These are phyloP conservation scores for Grallaria varia DNA, from an alignment of 2,113 vertebrate species.

Conservation along the genomic window DNA sequence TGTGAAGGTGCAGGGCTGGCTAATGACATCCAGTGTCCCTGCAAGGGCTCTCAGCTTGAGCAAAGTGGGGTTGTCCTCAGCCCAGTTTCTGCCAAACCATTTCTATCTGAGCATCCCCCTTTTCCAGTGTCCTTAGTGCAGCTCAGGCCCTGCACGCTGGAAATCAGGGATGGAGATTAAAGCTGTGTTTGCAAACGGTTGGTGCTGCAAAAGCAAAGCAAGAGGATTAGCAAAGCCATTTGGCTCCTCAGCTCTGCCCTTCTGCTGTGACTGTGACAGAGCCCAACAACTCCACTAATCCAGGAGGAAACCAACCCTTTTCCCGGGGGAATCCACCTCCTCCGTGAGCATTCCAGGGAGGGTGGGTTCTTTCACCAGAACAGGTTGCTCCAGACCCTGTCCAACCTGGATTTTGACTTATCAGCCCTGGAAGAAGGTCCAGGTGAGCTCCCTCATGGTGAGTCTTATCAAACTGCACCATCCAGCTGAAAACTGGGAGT, in stretches of 20 bases:
- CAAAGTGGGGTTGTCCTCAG: rapidly evolving
- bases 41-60: not conserved
- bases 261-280: not conserved
- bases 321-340: not conserved
- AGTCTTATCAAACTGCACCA: too few species aligned
- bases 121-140: not conserved
- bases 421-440: not conserved
- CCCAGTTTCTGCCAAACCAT: rapidly evolving
- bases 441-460: not conserved
- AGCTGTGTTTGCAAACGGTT: not conserved
- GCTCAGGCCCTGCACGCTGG: not conserved
- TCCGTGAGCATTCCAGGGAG: rapidly evolving
- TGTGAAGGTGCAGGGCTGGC: not conserved
- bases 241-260: slow-evolving; percentile 1
- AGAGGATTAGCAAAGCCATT: slow-evolving; percentile 7
- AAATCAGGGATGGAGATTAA: not conserved
- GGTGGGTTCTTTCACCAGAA: not conserved
- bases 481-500: not conserved
- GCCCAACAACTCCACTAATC: not conserved
- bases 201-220: not conserved
- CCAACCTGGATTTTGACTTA: not conserved
- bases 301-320: not conserved
- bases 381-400: not conserved
- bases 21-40: not conserved
- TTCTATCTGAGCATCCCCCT: not conserved